Conservation (phyloP, 1,140 invertebrate species). For the Venturia canescens region DNA sequence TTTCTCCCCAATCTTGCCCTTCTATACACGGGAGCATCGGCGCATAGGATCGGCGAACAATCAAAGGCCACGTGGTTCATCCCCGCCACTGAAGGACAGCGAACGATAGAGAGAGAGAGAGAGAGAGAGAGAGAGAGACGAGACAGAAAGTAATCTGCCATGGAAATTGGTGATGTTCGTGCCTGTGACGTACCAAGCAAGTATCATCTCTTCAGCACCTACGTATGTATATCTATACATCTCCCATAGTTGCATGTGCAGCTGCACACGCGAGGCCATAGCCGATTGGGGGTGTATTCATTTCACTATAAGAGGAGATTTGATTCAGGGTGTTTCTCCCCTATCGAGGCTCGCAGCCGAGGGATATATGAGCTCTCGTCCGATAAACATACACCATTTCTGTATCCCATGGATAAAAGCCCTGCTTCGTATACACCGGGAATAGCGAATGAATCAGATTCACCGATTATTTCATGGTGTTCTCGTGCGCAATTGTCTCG, state of each 20-base stretch:
- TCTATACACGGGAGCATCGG: slow-evolving; percentile 39
- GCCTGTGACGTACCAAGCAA: slow-evolving; percentile 29
- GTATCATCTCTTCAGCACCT: slow-evolving; percentile 21
- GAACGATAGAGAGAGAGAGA: slow-evolving; percentile 31
- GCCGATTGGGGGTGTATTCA: slow-evolving; percentile 17
- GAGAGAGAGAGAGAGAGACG: slow-evolving; percentile 35
- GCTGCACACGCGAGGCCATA: slow-evolving; percentile 34
- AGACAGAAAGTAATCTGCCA: slow-evolving; percentile 36
- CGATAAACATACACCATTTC: slow-evolving; percentile 17
- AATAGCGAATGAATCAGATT: neutral
- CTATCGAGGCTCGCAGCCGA: slow-evolving; percentile 1
- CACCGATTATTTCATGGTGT: slow-evolving; percentile 11
- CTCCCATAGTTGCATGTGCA: slow-evolving; percentile 24
- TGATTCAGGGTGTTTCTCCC: neutral
- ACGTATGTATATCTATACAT: slow-evolving; percentile 16
- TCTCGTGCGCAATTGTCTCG: neutral
- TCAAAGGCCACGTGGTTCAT: slow-evolving; percentile 40
- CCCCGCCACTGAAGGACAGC: slow-evolving; percentile 28
- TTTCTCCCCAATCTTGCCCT: slow-evolving; percentile 30
- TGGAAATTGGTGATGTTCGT: slow-evolving; percentile 38
- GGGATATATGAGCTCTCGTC: slow-evolving; percentile 8
- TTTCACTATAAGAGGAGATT: slow-evolving; percentile 30
- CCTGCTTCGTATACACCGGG: neutral
- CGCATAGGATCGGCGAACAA: slow-evolving; percentile 33
- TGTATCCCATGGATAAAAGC: neutral